Percentiles rank a stretch among this genome's conserved stretches.
These are phyloP conservation scores for Oscheius sp. DNA, from an alignment of 1,140 invertebrate species.

Conservation along the genomic window DNA sequence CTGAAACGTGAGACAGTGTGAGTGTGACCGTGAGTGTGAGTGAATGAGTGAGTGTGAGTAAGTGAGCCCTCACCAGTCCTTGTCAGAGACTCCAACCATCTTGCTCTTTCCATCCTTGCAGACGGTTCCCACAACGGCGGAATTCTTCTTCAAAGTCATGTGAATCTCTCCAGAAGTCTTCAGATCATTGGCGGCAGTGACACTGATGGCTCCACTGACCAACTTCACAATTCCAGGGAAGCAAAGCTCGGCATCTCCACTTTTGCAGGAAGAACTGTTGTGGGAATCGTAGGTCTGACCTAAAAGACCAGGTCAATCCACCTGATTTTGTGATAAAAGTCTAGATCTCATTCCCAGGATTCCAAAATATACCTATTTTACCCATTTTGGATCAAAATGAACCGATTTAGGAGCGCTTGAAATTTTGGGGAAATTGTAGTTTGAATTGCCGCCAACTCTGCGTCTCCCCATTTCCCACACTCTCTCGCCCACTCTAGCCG, in stretches of 20 bases:
- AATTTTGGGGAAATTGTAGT: too few relatives aligned
- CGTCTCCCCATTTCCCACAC: too few relatives aligned
- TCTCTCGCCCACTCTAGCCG: too few relatives aligned
- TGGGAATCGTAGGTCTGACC: conserved; percentile 7
- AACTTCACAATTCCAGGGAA: conserved; percentile 7
- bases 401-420: too few relatives aligned
- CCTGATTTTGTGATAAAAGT: too few relatives aligned
- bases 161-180: not conserved
- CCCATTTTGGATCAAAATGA: too few relatives aligned
- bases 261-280: not conserved
- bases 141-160: conserved; percentile 9
- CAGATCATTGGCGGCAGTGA: conserved; percentile 3
- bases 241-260: not conserved
- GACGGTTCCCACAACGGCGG: conserved; percentile 6
- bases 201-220: not conserved
- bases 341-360: too few relatives aligned
- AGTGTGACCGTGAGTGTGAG: too few relatives aligned
- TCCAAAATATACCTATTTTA: too few relatives aligned
- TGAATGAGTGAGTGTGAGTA: not conserved
- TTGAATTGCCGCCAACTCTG: too few relatives aligned
- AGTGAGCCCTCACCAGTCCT: conserved; percentile 11
- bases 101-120: conserved; percentile 20
- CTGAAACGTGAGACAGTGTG: too few relatives aligned
- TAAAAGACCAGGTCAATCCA: too few relatives aligned
- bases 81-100: conserved; percentile 5